Percentiles rank a stretch among this genome's conserved stretches.
phyloP scores from a whole-genome alignment of 1,140 invertebrate species.

The Drosophila seguyi region DNA sequence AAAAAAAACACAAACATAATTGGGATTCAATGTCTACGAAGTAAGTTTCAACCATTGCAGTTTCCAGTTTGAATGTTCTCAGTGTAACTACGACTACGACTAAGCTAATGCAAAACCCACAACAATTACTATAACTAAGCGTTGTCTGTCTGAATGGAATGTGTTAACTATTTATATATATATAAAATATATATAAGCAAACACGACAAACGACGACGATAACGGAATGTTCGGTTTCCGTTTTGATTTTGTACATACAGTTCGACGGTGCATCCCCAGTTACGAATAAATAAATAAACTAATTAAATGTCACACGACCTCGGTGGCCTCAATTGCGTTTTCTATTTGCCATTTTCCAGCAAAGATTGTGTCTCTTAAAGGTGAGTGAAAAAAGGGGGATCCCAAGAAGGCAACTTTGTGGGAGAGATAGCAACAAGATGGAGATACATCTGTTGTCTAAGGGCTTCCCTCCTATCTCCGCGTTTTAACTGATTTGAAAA shows the following conservation, averaged over 20 bases:
- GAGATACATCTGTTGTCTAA: no score
- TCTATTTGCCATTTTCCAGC: not conserved
- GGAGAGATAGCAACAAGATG: no score
- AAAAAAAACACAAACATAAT: not conserved
- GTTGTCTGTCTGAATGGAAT: slow-evolving; percentile 62
- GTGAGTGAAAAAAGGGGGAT: not conserved
- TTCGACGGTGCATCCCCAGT: slow-evolving; percentile 32
- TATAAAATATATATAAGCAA: not conserved
- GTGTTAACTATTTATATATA: slow-evolving; percentile 28
- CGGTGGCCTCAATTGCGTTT: slow-evolving; percentile 9
- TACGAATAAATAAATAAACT: slow-evolving; percentile 41
- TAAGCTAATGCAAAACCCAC: not conserved
- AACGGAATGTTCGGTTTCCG: slow-evolving; percentile 1
- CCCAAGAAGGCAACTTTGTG: not conserved
- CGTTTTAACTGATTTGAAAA: no score
- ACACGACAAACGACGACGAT: not conserved
- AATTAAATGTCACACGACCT: slow-evolving; percentile 38
- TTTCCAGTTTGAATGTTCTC: slow-evolving; percentile 61
- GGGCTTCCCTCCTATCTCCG: no score
- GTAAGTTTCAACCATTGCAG: slow-evolving; percentile 26
- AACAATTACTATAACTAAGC: slow-evolving; percentile 41
- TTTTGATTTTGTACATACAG: slow-evolving; percentile 39
- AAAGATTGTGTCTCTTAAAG: not conserved
- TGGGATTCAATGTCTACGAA: slow-evolving; percentile 54
- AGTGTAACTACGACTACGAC: slow-evolving; percentile 27